Base-by-base conservation (phyloP, 2,113 vertebrate genomes). In the Ameiurus melas region DNA sequence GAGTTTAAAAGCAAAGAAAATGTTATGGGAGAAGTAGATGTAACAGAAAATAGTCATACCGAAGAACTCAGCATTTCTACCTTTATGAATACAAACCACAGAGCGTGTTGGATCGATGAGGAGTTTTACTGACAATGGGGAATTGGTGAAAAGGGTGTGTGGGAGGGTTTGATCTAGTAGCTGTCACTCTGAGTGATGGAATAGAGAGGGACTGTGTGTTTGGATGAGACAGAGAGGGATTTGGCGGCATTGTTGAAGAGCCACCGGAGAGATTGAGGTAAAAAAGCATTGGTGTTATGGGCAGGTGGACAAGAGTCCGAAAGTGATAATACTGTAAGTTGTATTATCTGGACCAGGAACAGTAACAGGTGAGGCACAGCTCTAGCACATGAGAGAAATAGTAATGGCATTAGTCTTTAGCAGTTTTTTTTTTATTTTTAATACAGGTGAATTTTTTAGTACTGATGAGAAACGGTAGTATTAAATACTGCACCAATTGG, bases 111-210 rank as follows among this genome's bases (percentile, higher is more conserved):
- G 82, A 62, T 25, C 53, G 43, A 84, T 84, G 20, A n/a, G 17
- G 43, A n/a, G 16, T 77, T 84, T 78, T 84, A 88, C 64, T 88
- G 25, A 47, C 22, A 9, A 30, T 33, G 43, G 62, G 1, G 62
- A 62, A 25, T 55, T 19, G 25, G 33, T 85, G 75, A 58, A 70
- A 68, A 57, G 75, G 39, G 47, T 43, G 75, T 71, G 83, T 85
- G 75, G 33, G 83, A 79, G 62, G 51, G 73, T 77, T 70, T 88
- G 87, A 70, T 84, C 58, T 68, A 43, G 22, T 25, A 27, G 71
- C 71, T 30, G 19, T 71, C 10, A n/a, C 47, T 77, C 58, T 53
- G 70, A 60, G 36, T 68, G 43, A 7, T 43, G 43, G 43, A 60
- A 75, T 68, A 71, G 27, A 79, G 73, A 71, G 14, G 27, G 58